Evolutionary conservation across 2,888 invertebrate genomes (phyloP).

Genomic region (Sinopyrophorus schimmeli): DNA sequence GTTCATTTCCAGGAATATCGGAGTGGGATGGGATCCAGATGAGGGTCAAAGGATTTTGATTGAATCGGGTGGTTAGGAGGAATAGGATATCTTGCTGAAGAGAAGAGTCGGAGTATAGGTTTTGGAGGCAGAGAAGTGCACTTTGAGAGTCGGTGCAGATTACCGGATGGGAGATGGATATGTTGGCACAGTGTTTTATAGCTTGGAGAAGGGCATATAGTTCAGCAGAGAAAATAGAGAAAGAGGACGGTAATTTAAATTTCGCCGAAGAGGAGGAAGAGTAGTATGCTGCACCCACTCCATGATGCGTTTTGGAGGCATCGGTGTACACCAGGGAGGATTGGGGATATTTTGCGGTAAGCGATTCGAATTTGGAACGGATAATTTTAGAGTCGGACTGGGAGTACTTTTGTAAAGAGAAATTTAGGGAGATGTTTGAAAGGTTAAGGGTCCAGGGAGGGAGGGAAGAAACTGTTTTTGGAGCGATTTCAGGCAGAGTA

Average conservation of each 20-base stretch:
- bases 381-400: neutral
- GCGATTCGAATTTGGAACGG: neutral
- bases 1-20: neutral
- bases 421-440: neutral
- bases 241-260: neutral
- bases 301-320: constrained; percentile 3
- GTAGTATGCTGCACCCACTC: neutral
- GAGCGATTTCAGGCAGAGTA: too few relatives aligned
- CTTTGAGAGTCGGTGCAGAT: neutral
- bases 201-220: constrained; percentile 5
- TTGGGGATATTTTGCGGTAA: neutral
- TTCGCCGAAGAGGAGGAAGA: neutral
- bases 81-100: neutral
- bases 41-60: neutral
- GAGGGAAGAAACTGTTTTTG: too few relatives aligned
- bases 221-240: neutral
- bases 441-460: neutral
- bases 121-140: too few relatives aligned
- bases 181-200: neutral
- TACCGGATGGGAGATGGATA: neutral
- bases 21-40: neutral
- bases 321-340: neutral
- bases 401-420: too few relatives aligned
- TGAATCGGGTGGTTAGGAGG: too few relatives aligned
- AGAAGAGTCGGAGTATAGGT: neutral